Conservation (phyloP, 2,113 vertebrate genomes). For the Asarcornis scutulata region DNA sequence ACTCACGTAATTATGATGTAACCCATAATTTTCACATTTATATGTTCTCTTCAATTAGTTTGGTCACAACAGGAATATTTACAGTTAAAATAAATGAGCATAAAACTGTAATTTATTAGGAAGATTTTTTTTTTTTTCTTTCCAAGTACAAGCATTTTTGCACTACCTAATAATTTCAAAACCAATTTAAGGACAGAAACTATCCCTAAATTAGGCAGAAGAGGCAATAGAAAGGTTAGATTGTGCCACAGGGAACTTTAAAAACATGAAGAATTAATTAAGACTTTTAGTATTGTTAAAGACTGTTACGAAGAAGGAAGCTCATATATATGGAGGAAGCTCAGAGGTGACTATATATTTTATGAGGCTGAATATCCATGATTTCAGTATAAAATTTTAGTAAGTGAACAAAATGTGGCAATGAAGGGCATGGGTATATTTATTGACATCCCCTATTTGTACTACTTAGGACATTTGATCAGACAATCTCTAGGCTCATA, state of each 20-base stretch:
- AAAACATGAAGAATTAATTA: conserved; percentile 36
- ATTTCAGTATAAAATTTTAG: background rate
- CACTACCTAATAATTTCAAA: background rate
- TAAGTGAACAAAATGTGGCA: background rate
- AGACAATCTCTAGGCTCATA: background rate
- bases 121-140: background rate
- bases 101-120: background rate
- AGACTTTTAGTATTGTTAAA: background rate
- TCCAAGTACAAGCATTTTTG: background rate
- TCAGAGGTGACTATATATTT: background rate
- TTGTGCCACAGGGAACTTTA: background rate
- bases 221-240: background rate
- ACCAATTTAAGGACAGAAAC: background rate
- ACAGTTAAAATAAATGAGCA: background rate
- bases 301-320: background rate
- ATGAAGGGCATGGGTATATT: background rate
- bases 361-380: background rate
- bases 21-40: background rate
- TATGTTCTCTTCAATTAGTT: background rate
- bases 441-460: background rate
- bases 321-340: background rate
- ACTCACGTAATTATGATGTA: background rate
- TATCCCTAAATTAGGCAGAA: conserved; percentile 6
- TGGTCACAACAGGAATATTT: background rate
- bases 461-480: background rate